Evolutionary conservation across 2,113 vertebrate genomes (phyloP), one percentile per base, ranked within the genome.

Genomic region (Ciconia boyciana): DNA sequence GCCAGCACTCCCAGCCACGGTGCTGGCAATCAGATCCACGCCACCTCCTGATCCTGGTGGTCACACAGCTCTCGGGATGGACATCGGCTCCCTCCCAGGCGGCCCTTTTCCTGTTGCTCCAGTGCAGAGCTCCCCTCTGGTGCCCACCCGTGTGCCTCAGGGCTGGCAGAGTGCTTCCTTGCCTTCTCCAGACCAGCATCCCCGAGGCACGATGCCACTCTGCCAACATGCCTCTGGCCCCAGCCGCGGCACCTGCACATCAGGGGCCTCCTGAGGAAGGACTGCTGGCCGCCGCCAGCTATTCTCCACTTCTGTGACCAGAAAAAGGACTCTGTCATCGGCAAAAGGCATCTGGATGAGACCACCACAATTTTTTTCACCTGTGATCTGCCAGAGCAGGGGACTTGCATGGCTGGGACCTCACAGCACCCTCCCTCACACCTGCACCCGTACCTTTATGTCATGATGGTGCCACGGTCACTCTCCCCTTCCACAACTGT

Each of bases 361-460:
- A 70, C 29, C 57, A 48, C 16, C 54, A 39, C 6, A 20, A 52
- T 41, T 44, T 22, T 66, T 89, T 55, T 48, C 51, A 82, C 29
- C 43, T 70, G n/a, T 64, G 54, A 83, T 69, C 60, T 49, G 57
- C 31, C 70, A 80, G 52, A 43, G 44, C 14, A 69, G 44, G 28
- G 36, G 8, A 54, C 19, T 68, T 3, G 0, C 52, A 16, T 1
- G 10, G 36, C 32, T 69, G 41, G 36, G 44, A 46, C 44, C 16
- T 13, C 24, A 24, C 51, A 78, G 16, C 34, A 55, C 13, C 4
- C 1, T 68, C 44, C 39, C 54, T 93, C 66, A 52, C 44, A 51
- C 54, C 52, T 21, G 11, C 0, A 0, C 46, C 44, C 3, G 0
- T 14, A 60, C 13, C 39, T 62, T 68, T 62, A 29, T 16, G 25